These are phyloP conservation scores for Cassiopea andromeda DNA, from an alignment of 30 jellyfish, hydroid and myxozoan genomes.

Conservation along the genomic window DNA sequence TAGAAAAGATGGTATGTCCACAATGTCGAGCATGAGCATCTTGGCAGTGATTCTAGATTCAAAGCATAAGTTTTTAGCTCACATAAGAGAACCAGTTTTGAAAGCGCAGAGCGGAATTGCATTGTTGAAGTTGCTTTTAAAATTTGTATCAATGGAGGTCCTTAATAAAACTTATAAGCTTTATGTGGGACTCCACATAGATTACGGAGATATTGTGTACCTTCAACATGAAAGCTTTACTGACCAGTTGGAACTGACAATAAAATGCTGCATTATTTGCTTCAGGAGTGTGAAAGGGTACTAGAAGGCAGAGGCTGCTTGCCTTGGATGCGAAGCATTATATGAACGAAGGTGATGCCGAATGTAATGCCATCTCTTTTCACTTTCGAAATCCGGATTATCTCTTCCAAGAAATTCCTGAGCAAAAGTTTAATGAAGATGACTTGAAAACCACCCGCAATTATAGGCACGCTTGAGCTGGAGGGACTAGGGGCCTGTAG, in stretches of 20 bases:
- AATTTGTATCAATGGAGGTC: slow-evolving; percentile 48
- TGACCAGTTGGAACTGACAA: slow-evolving; percentile 16
- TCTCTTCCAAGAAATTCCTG: too few species aligned
- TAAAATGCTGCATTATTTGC: neutral
- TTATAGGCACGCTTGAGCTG: too few species aligned
- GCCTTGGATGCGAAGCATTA: too few species aligned
- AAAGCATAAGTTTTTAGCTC: neutral
- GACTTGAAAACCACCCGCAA: too few species aligned
- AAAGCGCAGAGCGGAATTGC: slow-evolving; percentile 31
- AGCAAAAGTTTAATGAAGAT: too few species aligned
- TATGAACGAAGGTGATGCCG: too few species aligned
- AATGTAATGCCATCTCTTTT: too few species aligned
- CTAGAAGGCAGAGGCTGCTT: too few species aligned
- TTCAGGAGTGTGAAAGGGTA: neutral
- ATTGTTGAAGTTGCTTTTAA: slow-evolving; percentile 6
- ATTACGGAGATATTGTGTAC: slow-evolving; percentile 19
- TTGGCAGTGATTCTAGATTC: slow-evolving; percentile 14
- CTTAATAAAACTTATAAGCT: slow-evolving; percentile 21
- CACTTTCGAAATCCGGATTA: too few species aligned
- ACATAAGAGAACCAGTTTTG: neutral
- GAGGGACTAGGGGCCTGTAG: too few species aligned
- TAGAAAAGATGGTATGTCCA: slow-evolving; percentile 6
- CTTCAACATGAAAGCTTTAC: slow-evolving; percentile 22
- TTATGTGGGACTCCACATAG: slow-evolving; percentile 2
- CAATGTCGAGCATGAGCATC: slow-evolving; percentile 18